Evolutionary conservation across 2,888 invertebrate species (phyloP), one percentile per base, ranked within the genome.

Genomic region (Nineta flava): DNA sequence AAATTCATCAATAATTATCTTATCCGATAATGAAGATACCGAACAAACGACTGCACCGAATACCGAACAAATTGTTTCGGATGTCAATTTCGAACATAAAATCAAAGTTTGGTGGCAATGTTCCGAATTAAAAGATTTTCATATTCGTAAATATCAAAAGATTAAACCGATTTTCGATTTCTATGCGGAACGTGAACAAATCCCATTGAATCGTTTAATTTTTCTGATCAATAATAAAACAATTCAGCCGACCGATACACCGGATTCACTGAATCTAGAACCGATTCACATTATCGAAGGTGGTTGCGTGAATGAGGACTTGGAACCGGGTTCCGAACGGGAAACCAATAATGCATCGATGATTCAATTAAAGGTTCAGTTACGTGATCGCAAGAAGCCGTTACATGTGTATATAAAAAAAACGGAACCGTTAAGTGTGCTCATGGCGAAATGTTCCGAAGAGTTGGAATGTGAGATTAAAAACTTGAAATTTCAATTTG

Each of bases 21-120:
- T 17, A 35, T 13, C 21, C 26, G 19, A 19, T 6, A 35, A 10
- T 10, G 19, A 16, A 2, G 16, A 16, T 6, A 2, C 19, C 12
- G 35, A 35, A 34, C 12, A 26, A 45, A 26, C 19, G 2, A 44
- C 9, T 3, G 13, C 19, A 9, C n/a, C 32, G 9, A 10, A 16
- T 6, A 17, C 12, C 34, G 46, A 16, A 13, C 12, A 13, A 9
- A 15, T 16, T 3, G 7, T 12, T 17, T 12, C 19, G 9, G 46
- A 46, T 17, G 4, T 46, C 1, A 46, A 46, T 35, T 32, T 15
- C 34, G 69, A 69, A 53, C 46, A 71, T 35, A 68, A 70, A 0
- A 66, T 73, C 0, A 72, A 71, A 64, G 70, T 73, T 0, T 65
- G 65, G 46, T 73, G 72, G 72, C 66, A 66, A 49, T 70, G 59